Base-by-base conservation (phyloP, 2,888 invertebrate genomes). In the Chrysina gloriosa region DNA sequence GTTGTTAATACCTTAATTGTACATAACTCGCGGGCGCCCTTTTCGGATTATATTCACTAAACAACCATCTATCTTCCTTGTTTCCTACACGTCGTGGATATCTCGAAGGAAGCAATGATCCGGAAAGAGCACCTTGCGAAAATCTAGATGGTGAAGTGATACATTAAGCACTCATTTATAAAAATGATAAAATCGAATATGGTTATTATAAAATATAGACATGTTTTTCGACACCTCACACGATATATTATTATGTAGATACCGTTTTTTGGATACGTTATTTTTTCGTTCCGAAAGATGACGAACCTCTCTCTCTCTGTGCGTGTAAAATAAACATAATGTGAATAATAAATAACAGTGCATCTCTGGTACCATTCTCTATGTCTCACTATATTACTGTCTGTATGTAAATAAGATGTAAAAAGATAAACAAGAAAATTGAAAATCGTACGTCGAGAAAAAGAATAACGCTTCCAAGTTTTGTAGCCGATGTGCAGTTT, bases 391-490 rank as follows among this genome's bases (percentile, higher is more conserved):
- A 3, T 31, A 16, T 52, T 52, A 29, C 16, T 64, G 23, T 52
- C 23, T 65, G 64, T 65, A 65, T 65, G 25, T 65, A 65, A 65
- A 36, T 48, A 52, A 65, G n/a, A 52, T 52, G 52, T 52, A 52
- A 52, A 52, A 50, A 52, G 23, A 11, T 9, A 9, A 45, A 45
- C 2, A 45, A 16, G 19, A 23, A 23, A 19, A 3, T 52, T 5
- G 27, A 45, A 27, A 42, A 42, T 42, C 7, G 14, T 7, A 16
- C 16, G 42, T 45, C n/a, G 9, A 39, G 66, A 58, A 58, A 47
- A 66, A 56, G 56, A 58, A 58, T 66, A 66, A 66, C 36, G 66
- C 56, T 56, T 66, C 66, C 66, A 66, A 47, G 31, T 47, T 61
- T 56, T 39, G 31, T 47, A 66, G 66, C 34, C 14, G 36, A 36